Percentiles rank a stretch among this genome's conserved stretches.
Evolutionary conservation across 2,797 vertebrate species (phyloP).

Genomic region (Distichodus sexfasciatus): DNA sequence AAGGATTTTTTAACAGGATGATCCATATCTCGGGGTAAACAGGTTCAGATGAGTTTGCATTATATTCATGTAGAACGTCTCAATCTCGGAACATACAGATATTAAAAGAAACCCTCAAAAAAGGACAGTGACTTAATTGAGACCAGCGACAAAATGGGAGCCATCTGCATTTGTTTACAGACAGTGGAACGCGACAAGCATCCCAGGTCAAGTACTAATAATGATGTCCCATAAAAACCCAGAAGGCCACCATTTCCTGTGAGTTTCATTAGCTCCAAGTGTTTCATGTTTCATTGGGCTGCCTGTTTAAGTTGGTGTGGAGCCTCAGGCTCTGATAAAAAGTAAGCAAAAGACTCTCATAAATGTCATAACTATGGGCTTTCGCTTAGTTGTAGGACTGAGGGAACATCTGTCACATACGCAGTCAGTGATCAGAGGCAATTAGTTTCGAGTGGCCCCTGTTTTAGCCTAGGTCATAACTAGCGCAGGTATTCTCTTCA

Average conservation of each 20-base stretch:
- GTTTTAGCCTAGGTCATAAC: too few relatives aligned
- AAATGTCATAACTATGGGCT: constrained; percentile 22
- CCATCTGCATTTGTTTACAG: constrained; percentile 24
- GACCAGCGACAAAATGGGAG: neutral
- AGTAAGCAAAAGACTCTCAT: constrained; percentile 2
- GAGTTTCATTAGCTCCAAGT: constrained; percentile 31
- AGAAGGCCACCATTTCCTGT: constrained; percentile 47
- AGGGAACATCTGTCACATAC: constrained; percentile 20
- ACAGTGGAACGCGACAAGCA: constrained; percentile 29
- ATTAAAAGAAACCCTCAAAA: neutral
- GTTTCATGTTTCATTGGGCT: constrained; percentile 51
- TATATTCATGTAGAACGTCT: too few relatives aligned
- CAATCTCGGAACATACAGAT: too few relatives aligned
- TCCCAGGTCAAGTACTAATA: constrained; percentile 33
- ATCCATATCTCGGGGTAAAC: too few relatives aligned
- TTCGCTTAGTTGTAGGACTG: constrained; percentile 20
- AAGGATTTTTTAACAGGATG: too few relatives aligned
- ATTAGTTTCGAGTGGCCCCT: neutral
- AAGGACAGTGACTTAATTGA: neutral
- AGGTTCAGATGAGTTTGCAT: too few relatives aligned
- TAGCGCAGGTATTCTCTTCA: neutral
- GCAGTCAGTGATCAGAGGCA: neutral
- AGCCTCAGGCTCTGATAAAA: constrained; percentile 33
- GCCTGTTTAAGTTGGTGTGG: constrained; percentile 30
- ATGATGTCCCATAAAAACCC: constrained; percentile 41